A percentile compares a stretch with the other conserved stretches of the same genome.
Conservation (phyloP, 1,140 invertebrate species). For the Aphaenogaster ashmeadi region DNA sequence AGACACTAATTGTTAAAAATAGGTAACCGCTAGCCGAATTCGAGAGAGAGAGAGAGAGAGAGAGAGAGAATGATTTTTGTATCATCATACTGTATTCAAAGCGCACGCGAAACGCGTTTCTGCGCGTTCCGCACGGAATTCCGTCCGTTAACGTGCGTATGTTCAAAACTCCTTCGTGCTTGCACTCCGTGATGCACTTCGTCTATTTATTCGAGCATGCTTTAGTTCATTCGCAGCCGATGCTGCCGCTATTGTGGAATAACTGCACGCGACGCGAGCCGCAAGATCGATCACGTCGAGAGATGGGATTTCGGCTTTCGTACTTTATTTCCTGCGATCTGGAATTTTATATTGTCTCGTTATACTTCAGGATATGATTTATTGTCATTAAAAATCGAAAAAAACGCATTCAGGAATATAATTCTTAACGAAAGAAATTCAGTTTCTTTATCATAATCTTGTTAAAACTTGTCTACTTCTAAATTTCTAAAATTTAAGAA, state of each 20-base stretch:
- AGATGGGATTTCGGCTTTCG: slow-evolving; percentile 14
- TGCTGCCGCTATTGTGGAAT: slow-evolving; percentile 34
- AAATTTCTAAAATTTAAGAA: neutral
- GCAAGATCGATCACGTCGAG: slow-evolving; percentile 35
- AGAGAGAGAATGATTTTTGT: neutral
- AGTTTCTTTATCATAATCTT: neutral
- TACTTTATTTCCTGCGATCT: slow-evolving; percentile 7
- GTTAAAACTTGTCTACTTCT: neutral
- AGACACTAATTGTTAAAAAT: slow-evolving; percentile 13
- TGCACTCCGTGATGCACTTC: neutral
- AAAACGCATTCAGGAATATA: neutral
- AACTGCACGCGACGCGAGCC: slow-evolving; percentile 16
- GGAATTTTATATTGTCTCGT: slow-evolving; percentile 13
- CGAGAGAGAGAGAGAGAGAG: neutral
- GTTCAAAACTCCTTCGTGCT: slow-evolving; percentile 30
- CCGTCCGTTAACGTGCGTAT: neutral
- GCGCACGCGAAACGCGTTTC: neutral
- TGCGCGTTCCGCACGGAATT: neutral
- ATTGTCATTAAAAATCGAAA: neutral
- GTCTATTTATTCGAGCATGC: slow-evolving; percentile 24
- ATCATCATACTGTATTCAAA: neutral
- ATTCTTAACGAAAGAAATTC: neutral
- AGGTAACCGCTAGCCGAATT: neutral
- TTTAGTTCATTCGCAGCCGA: slow-evolving; percentile 37
- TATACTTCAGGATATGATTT: neutral